Evolutionary conservation across 2,888 invertebrate species (phyloP).

Genomic region (Strigamia maritima): DNA sequence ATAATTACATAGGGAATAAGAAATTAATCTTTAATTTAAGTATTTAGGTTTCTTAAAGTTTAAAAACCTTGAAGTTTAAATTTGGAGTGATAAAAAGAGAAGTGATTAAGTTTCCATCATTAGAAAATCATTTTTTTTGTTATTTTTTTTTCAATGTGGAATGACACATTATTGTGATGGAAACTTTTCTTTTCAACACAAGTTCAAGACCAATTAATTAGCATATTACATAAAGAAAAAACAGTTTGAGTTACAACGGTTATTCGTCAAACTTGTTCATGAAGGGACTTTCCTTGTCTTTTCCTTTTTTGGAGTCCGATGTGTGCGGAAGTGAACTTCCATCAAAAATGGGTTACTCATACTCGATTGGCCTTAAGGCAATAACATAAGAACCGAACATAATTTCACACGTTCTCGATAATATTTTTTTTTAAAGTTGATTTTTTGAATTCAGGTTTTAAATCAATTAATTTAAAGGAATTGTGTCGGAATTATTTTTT

Average conservation of each 20-base stretch:
- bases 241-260: background rate
- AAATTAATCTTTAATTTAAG: background rate
- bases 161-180: background rate
- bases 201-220: background rate
- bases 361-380: constrained; percentile 1
- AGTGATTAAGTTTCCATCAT: background rate
- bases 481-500: background rate
- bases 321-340: constrained; percentile 9
- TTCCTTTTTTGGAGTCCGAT: background rate
- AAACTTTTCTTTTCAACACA: background rate
- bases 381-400: background rate
- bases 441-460: background rate
- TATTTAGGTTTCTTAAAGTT: background rate
- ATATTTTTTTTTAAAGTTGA: background rate
- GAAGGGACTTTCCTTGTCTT: constrained; percentile 11
- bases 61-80: constrained; percentile 10
- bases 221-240: background rate
- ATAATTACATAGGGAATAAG: background rate
- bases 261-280: background rate
- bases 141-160: background rate
- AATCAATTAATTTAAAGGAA: background rate
- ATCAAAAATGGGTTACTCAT: constrained; percentile 31
- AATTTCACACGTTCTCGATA: constrained; percentile 20
- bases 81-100: background rate
- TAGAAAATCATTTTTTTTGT: background rate